Evolutionary conservation across 2,797 vertebrate species (phyloP).

Genomic region (Alauda arvensis): DNA sequence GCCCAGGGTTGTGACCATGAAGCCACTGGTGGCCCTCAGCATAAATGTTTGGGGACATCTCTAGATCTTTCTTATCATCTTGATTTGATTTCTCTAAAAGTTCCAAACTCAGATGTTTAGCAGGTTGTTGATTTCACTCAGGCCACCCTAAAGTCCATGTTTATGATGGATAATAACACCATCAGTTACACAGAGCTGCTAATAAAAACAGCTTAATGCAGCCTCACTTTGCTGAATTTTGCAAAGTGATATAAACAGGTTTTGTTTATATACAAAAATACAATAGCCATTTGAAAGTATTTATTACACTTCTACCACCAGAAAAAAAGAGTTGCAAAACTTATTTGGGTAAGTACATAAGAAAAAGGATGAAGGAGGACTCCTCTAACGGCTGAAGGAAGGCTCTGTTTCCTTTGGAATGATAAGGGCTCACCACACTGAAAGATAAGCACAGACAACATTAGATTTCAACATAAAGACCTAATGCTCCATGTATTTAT

Average conservation of each 20-base stretch:
- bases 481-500: neutral
- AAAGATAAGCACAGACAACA: neutral
- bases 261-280: neutral
- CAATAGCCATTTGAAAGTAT: neutral
- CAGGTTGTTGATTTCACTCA: neutral
- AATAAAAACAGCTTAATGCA: accelerated
- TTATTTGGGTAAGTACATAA: neutral
- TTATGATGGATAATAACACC: neutral
- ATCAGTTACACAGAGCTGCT: neutral
- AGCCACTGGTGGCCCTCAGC: neutral
- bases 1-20: neutral
- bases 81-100: neutral
- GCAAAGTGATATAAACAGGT: neutral
- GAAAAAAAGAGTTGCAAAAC: neutral
- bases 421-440: neutral
- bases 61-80: neutral
- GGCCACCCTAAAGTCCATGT: neutral
- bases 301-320: neutral
- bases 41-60: neutral
- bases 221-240: neutral
- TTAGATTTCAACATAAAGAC: neutral
- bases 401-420: neutral
- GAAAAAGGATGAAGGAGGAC: neutral
- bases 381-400: neutral
- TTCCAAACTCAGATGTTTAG: neutral